Evolutionary conservation across 2,797 vertebrate genomes (phyloP), one percentile per base, ranked within the genome.

Genomic region (Chaetodon trifasciatus): DNA sequence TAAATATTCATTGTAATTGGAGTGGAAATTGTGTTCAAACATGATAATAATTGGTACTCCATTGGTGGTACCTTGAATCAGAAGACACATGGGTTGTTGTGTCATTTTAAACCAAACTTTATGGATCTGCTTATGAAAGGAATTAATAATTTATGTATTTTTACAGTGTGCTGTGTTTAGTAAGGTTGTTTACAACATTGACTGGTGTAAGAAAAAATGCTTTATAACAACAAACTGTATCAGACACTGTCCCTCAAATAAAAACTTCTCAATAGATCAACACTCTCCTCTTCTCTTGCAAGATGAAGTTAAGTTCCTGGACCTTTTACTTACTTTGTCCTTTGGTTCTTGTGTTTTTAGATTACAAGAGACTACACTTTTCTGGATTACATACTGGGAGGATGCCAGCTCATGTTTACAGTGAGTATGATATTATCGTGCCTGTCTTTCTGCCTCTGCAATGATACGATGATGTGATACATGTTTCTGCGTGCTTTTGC

Each of bases 381-480:
- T 84, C 94, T 99, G 91, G 98, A 99, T 95, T 99, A 99, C 88
- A 99, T 99, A 86, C 92, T 99, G 72, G 98, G 98, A 66, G 98
- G 98, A 86, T 99, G 98, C 92, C 98, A 99, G 78, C 94, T 99
- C 85, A 98, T 99, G 97, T 99, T 99, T 89, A 99, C 98, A 0
- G 98, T 99, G 94, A 99, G 98, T 93, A 89, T n/a, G 1, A 79
- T 52, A 70, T 78, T 37, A 67, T n/a, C 70, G 67, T 77, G 49
- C n/a, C 40, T 13, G 17, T 69, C 74, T 69, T 67, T 69, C 47
- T 67, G 56, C 72, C 17, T 19, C 77, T 74, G 47, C 21, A 75
- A 21, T 35, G 35, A 65, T 35, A 50, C 66, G 73, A 60, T 78
- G 80, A 90, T 85, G 85, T 84, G 47, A 84, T 76, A 56, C 70